These are phyloP conservation scores for Tanytarsus gracilentus DNA, from an alignment of 2,888 invertebrate genomes.

Conservation along the genomic window DNA sequence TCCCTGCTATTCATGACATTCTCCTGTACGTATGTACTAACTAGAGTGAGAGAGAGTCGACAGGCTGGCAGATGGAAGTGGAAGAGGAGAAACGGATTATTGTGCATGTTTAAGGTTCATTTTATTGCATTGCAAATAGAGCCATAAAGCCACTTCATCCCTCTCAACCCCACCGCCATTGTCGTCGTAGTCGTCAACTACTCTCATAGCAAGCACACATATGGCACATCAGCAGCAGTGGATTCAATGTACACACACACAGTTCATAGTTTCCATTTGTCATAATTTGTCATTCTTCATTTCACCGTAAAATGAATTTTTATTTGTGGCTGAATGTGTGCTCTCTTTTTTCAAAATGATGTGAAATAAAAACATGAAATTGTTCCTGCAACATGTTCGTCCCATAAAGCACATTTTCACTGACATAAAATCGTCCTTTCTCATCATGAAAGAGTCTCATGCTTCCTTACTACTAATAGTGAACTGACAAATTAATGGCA, in stretches of 20 bases:
- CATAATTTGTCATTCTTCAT: conserved; percentile 26
- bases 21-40: background rate
- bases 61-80: background rate
- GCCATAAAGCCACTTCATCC: conserved; percentile 19
- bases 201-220: too few species aligned
- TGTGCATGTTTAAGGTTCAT: conserved; percentile 26
- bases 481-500: too few species aligned
- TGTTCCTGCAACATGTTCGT: too few species aligned
- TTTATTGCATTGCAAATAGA: conserved; percentile 19
- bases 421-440: too few species aligned
- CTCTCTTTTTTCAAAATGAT: background rate
- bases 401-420: too few species aligned
- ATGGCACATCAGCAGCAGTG: background rate
- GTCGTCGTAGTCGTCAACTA: background rate
- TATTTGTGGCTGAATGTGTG: background rate
- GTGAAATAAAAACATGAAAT: too few species aligned
- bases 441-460: too few species aligned
- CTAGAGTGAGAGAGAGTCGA: background rate
- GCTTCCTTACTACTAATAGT: too few species aligned
- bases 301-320: conserved; percentile 11
- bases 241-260: background rate
- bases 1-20: background rate
- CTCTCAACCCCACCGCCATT: background rate
- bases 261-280: conserved; percentile 14
- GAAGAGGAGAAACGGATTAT: conserved; percentile 3